Conservation (phyloP, 1,140 invertebrate genomes). For the Drosophila tropicalis region DNA sequence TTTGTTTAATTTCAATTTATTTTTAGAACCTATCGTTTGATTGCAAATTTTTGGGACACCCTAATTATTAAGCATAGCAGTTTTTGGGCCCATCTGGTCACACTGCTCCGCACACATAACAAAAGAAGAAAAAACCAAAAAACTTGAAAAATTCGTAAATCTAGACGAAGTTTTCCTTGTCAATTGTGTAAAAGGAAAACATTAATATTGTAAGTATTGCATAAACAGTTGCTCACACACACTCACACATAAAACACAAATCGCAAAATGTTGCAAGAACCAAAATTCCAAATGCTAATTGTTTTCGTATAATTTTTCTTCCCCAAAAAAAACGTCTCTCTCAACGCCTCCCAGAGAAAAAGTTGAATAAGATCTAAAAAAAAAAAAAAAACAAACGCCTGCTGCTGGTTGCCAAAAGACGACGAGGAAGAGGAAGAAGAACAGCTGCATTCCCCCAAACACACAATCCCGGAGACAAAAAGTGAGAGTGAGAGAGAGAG, state of each 20-base stretch:
- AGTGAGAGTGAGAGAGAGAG: background rate
- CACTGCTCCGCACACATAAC: slow-evolving; percentile 61
- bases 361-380: slow-evolving; percentile 9
- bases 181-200: slow-evolving; percentile 33
- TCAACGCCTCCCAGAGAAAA: slow-evolving; percentile 48
- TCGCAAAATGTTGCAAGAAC: slow-evolving; percentile 58
- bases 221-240: slow-evolving; percentile 26
- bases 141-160: slow-evolving; percentile 47
- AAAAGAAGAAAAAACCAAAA: slow-evolving; percentile 57
- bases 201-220: slow-evolving; percentile 57
- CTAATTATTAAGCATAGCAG: background rate
- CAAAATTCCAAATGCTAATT: slow-evolving; percentile 62
- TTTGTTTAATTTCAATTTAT: no score
- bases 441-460: slow-evolving; percentile 6
- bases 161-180: slow-evolving; percentile 57
- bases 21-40: background rate
- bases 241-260: slow-evolving; percentile 15
- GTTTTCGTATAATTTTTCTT: slow-evolving; percentile 14
- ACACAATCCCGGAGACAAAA: slow-evolving; percentile 21
- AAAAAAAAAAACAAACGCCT: slow-evolving; percentile 16
- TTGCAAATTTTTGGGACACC: background rate
- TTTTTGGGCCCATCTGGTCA: slow-evolving; percentile 12
- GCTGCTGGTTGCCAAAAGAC: slow-evolving; percentile 6
- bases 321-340: slow-evolving; percentile 69
- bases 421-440: slow-evolving; percentile 4